Evolutionary conservation across 2,888 invertebrate species (phyloP), one percentile per base, ranked within the genome.

Genomic region (Melangyna quadrimaculata): DNA sequence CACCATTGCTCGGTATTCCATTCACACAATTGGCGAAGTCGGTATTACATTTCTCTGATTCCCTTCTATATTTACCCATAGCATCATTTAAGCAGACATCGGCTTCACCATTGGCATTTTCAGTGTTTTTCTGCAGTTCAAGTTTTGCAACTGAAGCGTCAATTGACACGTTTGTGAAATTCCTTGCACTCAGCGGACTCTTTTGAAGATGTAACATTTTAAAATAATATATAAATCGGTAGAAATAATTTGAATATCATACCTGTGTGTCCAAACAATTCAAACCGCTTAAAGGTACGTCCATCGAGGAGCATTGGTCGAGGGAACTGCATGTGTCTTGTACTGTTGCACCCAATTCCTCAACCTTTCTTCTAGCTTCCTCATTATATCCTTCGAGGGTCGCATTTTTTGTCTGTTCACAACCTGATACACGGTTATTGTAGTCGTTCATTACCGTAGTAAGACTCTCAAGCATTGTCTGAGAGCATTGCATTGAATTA

Each of bases 281-380:
- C 27, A 53, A 29, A 27, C 3, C 4, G n/a, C n/a, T 27, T 3
- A 1, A 0, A 53, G 27, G 2, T 9, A 0, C 0, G 0, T 27
- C 4, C 3, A 9, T 0, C 8, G 0, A 0, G 1, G 9, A 8
- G 3, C 53, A 53, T 7, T 8, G 8, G 2, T 0, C 8, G 0
- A 27, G 7, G 3, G 1, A 0, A 8, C 1, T n/a, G 4, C 53
- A 53, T 9, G 3, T 8, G 1, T 0, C 0, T 2, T 48, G 5
- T 12, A 19, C 0, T 1, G 14, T 6, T 6, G 1, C 1, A 12
- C 24, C 7, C 6, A 7, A 48, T 22, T 2, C 12, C 14, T 5
- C 24, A 48, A 48, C 19, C 0, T 1, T 2, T 3, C 6, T 29
- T 0, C 0, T 10, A 0, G 29, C 29, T 1, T 3, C 29, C 0